Base-by-base conservation (phyloP, 1,140 invertebrate genomes). In the Drosophila aff. region DNA sequence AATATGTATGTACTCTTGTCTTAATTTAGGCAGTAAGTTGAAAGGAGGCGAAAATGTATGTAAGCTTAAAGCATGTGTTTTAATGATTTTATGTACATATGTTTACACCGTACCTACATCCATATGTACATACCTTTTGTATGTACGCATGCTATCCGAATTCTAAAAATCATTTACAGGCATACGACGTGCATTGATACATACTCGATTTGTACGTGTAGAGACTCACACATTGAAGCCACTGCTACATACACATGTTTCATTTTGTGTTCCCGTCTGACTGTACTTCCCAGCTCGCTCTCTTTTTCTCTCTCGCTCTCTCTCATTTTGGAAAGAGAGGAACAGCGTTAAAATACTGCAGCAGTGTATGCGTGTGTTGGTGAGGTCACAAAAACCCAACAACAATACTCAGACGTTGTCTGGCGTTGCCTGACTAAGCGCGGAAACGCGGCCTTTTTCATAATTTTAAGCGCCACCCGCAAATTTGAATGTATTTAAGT, bases 231-330 rank as follows among this genome's bases (percentile, higher is more conserved):
- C 40, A 44, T 50, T 52, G 63, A 60, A 73, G 55, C 49, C 31
- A 47, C 40, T 59, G 77, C 57, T 87, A 90, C 81, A 90, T 91
- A 90, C 84, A 89, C 81, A 90, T 81, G 69, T 86, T 91, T 91
- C 79, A 85, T 86, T 91, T 91, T 91, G 86, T 80, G 79, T 89
- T 90, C 71, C 67, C 79, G 85, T 91, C 85, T 82, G 86, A 90
- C 86, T 90, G 85, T 90, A 91, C 86, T 91, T 90, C 75, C 66
- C 75, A 89, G 49, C 60, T 71, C 75, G 72, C 76, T 63, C 83
- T 72, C 46, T 58, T 50, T 67, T 46, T 76, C 36, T 68, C 63
- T 76, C 77, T 78, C 77, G 58, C 75, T 71, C 81, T 81, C 52
- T 58, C 82, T 62, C 71, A 43, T 62, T 82, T 69, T 69, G 57